Evolutionary conservation across 2,888 invertebrate species (phyloP).

Genomic region (Platerodrilus igneus): DNA sequence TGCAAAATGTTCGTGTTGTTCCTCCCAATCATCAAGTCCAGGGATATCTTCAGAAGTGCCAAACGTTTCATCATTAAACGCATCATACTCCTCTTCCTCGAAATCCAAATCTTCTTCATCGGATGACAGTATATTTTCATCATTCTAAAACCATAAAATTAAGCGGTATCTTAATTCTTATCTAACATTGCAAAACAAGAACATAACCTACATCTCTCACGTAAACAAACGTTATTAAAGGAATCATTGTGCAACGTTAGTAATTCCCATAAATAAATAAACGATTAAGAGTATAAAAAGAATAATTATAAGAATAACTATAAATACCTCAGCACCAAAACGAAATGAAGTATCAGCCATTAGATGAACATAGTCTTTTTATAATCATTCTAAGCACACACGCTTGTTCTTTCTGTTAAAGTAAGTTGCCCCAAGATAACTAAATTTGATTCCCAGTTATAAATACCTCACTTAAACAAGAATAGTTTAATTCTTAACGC

Average conservation of each 20-base stretch:
- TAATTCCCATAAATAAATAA: constrained; percentile 2
- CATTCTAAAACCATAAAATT: constrained; percentile 36
- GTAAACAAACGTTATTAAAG: too few relatives aligned
- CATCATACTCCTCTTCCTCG: constrained; percentile 84
- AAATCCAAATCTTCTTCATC: constrained; percentile 62
- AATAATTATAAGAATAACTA: constrained; percentile 50
- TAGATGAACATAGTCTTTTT: constrained; percentile 43
- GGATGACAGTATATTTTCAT: constrained; percentile 38
- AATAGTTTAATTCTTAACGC: too few relatives aligned
- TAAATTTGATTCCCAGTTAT: too few relatives aligned
- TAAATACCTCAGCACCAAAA: constrained; percentile 73
- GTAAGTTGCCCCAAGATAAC: too few relatives aligned
- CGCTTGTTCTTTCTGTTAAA: too few relatives aligned
- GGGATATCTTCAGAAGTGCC: constrained; percentile 63
- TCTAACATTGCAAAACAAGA: background rate
- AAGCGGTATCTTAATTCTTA: too few relatives aligned
- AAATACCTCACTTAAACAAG: too few relatives aligned
- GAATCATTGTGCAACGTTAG: too few relatives aligned
- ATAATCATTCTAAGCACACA: too few relatives aligned
- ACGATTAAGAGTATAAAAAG: background rate
- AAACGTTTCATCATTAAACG: constrained; percentile 89
- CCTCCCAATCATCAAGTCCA: constrained; percentile 63
- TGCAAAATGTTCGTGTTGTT: constrained; percentile 66
- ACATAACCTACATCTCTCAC: constrained; percentile 10
- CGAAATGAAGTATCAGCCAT: constrained; percentile 89